Evolutionary conservation across 2,797 vertebrate genomes (phyloP).

Genomic region (Thalassophryne amazonica): DNA sequence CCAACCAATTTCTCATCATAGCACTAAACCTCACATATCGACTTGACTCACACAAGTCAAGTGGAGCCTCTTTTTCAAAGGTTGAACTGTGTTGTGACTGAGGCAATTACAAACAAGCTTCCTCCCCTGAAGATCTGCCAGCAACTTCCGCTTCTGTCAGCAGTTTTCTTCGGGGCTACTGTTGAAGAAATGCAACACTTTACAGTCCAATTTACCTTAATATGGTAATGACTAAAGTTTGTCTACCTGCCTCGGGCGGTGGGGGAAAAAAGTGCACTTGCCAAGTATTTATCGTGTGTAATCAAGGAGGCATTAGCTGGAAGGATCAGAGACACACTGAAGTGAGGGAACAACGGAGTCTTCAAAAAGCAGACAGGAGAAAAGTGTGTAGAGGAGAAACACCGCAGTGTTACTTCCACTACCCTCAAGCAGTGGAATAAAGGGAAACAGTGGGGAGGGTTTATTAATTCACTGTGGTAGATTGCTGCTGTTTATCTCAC

Average conservation of each 20-base stretch:
- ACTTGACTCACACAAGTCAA: slow-evolving; percentile 48
- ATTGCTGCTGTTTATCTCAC: slow-evolving; percentile 30
- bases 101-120: slow-evolving; percentile 59
- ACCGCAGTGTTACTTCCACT: slow-evolving; percentile 12
- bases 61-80: slow-evolving; percentile 55
- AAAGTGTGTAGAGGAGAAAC: slow-evolving; percentile 10
- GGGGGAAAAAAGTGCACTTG: slow-evolving; percentile 16
- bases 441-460: slow-evolving; percentile 22
- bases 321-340: slow-evolving; percentile 34
- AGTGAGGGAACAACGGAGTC: slow-evolving; percentile 36
- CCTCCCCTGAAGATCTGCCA: slow-evolving; percentile 55
- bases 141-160: slow-evolving; percentile 47
- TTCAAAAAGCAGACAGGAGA: slow-evolving; percentile 26
- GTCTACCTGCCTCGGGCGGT: slow-evolving; percentile 30
- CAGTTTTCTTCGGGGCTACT: slow-evolving; percentile 50
- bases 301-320: slow-evolving; percentile 50
- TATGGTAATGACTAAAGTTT: slow-evolving; percentile 62
- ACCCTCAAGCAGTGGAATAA: slow-evolving; percentile 29
- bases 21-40: slow-evolving; percentile 32
- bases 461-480: slow-evolving; percentile 37
- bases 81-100: slow-evolving; percentile 24
- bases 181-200: slow-evolving; percentile 43
- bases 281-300: slow-evolving; percentile 48
- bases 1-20: slow-evolving; percentile 37
- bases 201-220: slow-evolving; percentile 56